Base-by-base conservation (phyloP, 2,888 invertebrate species). In the Agonopterix arenella region DNA sequence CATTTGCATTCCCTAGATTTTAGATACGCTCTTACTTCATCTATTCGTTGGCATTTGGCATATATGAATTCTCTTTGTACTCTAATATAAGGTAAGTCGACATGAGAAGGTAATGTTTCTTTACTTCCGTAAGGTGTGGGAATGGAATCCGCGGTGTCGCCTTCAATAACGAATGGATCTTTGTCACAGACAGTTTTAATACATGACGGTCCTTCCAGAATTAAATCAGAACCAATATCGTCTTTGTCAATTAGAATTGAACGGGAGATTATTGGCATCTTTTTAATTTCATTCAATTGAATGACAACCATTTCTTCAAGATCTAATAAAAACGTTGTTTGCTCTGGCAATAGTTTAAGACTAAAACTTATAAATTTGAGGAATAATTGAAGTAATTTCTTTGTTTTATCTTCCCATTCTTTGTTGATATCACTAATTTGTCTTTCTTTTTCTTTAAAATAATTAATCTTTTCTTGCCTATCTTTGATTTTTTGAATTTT, bases 361-460 rank as follows among this genome's bases (percentile, higher is more conserved):
- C 80, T 75, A 53, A 79, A 89, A 59, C 82, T 80, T 8, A 86
- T 73, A 60, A 88, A 89, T 60, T 84, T 88, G 5, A 85, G 55
- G 64, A 89, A 88, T 16, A 89, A 53, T 48, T 76, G 61, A 1
- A 86, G 53, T n/a, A 89, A 64, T 65, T 85, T 86, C 52, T 70
- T 73, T 8, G 80, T 78, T 60, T 81, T 86, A 1, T 74, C 73
- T 67, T 82, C 75, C 85, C 86, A 89, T 47, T 76, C 67, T 56
- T 60, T 70, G 57, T 88, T 84, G 41, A 86, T 70, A 16, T 76
- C 66, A 9, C 62, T 57, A 43, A 85, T 67, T 45, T 58, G 55
- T 41, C 59, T 59, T 54, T 83, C 75, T 48, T 60, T 68, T 28
- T 64, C 53, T 58, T 72, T 70, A 47, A 67, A 75, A n/a, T 47